A percentile compares a stretch with the other conserved stretches of the same genome.
phyloP scores from a whole-genome alignment of 2,113 vertebrate genomes.

The Tachysurus fulvidraco region DNA sequence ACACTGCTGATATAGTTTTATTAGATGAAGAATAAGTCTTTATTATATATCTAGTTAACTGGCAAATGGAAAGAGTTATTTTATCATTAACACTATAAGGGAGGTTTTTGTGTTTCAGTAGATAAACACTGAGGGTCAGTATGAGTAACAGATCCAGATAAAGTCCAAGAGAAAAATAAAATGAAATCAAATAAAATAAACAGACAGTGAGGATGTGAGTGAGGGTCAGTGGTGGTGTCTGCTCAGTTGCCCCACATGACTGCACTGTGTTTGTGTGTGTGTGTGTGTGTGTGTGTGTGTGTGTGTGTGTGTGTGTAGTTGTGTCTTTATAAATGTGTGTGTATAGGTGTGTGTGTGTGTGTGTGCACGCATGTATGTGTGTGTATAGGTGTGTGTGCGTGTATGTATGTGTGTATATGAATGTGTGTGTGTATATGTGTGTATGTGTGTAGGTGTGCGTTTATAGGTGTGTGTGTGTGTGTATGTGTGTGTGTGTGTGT shows the following conservation, averaged over 20 bases:
- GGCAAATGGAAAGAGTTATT: neutral
- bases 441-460: no score
- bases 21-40: neutral
- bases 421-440: no score
- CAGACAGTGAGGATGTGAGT: neutral
- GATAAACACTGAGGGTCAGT: neutral
- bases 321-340: no score
- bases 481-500: neutral
- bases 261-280: constrained; percentile 63
- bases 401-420: no score
- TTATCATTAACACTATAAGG: neutral
- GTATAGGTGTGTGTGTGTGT: no score
- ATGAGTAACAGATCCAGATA: neutral
- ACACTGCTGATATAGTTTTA: neutral
- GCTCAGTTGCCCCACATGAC: constrained; percentile 69
- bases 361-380: no score
- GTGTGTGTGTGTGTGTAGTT: no score
- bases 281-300: neutral
- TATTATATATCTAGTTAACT: neutral
- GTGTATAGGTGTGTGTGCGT: no score
- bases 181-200: neutral
- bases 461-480: no score
- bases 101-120: neutral
- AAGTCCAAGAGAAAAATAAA: neutral
- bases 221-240: neutral